These are phyloP conservation scores for Actinopyga echinites DNA, from an alignment of 53 echinoderm and acorn worm genomes.

Conservation along the genomic window DNA sequence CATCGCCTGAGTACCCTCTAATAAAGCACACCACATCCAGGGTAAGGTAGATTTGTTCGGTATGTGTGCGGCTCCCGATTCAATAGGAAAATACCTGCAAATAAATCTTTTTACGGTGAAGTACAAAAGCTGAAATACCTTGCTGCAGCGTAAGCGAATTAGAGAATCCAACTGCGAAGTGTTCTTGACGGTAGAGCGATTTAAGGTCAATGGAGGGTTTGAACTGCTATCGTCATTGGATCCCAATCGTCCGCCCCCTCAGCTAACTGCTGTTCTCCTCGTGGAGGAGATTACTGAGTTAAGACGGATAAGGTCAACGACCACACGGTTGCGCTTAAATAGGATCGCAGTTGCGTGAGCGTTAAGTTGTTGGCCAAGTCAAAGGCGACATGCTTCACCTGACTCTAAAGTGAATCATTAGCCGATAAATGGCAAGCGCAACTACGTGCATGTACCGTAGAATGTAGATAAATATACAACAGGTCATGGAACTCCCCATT, in stretches of 20 bases:
- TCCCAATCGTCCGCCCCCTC: too few relatives aligned
- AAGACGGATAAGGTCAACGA: neutral
- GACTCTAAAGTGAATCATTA: too few relatives aligned
- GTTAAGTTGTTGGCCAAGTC: too few relatives aligned
- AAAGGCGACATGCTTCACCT: too few relatives aligned
- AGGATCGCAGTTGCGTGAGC: neutral
- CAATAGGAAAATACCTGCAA: slow-evolving; percentile 26
- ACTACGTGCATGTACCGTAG: too few relatives aligned
- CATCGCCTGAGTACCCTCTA: neutral
- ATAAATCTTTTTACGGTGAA: neutral
- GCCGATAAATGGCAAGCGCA: too few relatives aligned
- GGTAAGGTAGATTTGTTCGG: slow-evolving; percentile 16
- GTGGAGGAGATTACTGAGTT: neutral
- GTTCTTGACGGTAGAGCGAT: neutral
- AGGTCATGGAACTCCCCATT: too few relatives aligned
- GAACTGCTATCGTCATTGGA: too few relatives aligned
- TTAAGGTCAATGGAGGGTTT: too few relatives aligned
- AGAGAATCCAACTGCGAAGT: slow-evolving; percentile 8
- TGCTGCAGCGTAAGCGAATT: slow-evolving; percentile 17
- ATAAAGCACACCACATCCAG: slow-evolving; percentile 25
- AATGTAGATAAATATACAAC: too few relatives aligned
- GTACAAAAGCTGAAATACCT: neutral
- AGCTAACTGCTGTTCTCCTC: neutral
- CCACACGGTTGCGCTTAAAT: neutral
- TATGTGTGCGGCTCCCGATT: neutral